phyloP scores from a whole-genome alignment of 2,888 invertebrate genomes.

The Lottia gigantea region DNA sequence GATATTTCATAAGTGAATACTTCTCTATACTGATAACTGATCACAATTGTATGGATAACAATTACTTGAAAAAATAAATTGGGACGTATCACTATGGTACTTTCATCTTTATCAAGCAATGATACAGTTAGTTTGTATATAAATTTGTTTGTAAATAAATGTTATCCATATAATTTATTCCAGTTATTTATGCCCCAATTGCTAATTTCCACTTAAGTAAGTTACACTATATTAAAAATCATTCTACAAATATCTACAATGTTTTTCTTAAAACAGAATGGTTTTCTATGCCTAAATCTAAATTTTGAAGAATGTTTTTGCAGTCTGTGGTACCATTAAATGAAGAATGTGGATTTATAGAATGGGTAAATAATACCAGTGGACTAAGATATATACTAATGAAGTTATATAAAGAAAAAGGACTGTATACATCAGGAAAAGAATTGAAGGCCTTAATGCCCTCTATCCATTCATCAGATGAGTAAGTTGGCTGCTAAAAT shows the following conservation, averaged over 20 bases:
- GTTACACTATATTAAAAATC: no score
- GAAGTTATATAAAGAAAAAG: slow-evolving; percentile 71
- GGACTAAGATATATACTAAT: slow-evolving; percentile 65
- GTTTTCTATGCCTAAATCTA: not conserved
- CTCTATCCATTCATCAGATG: slow-evolving; percentile 69
- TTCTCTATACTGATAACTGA: no score
- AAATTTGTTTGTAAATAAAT: no score
- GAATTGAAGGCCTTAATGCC: slow-evolving; percentile 77
- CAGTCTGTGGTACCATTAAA: slow-evolving; percentile 92
- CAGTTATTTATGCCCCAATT: no score
- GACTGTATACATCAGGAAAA: slow-evolving; percentile 73
- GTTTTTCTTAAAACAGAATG: not conserved
- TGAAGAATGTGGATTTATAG: slow-evolving; percentile 94
- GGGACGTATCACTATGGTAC: no score
- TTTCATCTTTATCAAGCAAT: no score
- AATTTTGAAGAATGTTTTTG: slow-evolving; percentile 14
- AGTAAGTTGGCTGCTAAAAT: slow-evolving; percentile 73
- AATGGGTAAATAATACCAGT: slow-evolving; percentile 90
- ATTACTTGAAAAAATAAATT: no score
- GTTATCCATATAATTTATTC: no score
- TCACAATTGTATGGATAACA: no score
- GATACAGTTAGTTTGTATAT: no score
- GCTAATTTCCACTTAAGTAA: no score
- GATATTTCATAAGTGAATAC: no score
- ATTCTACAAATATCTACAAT: not conserved